phyloP scores from a whole-genome alignment of 2,888 invertebrate genomes.

The Hesperia comma region DNA sequence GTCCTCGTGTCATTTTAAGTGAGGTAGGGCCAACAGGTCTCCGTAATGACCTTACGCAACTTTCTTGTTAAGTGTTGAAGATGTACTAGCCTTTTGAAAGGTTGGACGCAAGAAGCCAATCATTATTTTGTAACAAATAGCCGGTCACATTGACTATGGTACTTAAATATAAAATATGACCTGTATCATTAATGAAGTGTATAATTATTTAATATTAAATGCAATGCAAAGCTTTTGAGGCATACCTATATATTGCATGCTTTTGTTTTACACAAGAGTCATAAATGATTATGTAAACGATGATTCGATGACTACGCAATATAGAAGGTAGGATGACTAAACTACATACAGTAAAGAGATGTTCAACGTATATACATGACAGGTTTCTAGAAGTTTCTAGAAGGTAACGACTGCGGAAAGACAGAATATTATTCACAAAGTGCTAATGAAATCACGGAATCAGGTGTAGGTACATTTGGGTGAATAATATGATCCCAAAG shows the following conservation, averaged over 20 bases:
- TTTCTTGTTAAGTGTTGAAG: conserved; percentile 54
- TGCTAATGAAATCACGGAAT: conserved; percentile 73
- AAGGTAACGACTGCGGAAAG: conserved; percentile 63
- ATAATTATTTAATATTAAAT: conserved; percentile 18
- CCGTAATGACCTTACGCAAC: conserved; percentile 56
- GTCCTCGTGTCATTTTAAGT: conserved; percentile 57
- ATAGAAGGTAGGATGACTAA: conserved; percentile 40
- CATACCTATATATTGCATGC: conserved; percentile 23
- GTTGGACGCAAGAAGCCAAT: conserved; percentile 51
- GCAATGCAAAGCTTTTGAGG: conserved; percentile 22
- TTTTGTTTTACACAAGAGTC: conserved; percentile 17
- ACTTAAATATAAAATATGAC: conserved; percentile 40
- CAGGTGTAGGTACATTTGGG: conserved; percentile 46
- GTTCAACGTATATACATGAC: conserved; percentile 42
- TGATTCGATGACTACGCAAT: conserved; percentile 36
- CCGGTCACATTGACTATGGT: conserved; percentile 34
- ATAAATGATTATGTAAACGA: conserved; percentile 8
- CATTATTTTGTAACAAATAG: conserved; percentile 50
- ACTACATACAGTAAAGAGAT: conserved; percentile 46
- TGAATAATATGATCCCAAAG: conserved; percentile 62
- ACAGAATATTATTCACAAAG: conserved; percentile 81
- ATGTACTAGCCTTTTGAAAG: conserved; percentile 56
- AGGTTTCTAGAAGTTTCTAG: conserved; percentile 52
- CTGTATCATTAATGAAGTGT: conserved; percentile 33
- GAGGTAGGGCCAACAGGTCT: conserved; percentile 56